Evolutionary conservation across 2,888 invertebrate genomes (phyloP), one percentile per base, ranked within the genome.

Genomic region (Elysia crispata): DNA sequence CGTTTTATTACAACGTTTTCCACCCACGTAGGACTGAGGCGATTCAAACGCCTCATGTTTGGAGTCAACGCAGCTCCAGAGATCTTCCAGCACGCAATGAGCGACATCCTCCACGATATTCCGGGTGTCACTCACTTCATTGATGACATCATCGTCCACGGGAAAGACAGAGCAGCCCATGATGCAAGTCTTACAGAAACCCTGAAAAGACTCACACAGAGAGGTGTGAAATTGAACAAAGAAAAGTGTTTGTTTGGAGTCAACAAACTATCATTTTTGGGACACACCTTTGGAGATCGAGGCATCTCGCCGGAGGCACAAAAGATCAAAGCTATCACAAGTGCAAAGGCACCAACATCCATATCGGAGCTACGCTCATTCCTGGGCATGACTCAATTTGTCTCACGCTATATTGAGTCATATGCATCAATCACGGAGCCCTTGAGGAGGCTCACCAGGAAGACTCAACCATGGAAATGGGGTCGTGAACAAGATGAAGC

Each of bases 71-170:
- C 91, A 74, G 93, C 93, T 5, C 90, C 91, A 0, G 93, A 93
- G 86, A 85, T 91, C 0, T 93, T 92, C 82, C 91, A 92, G 85
- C 91, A 92, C 85, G 87, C 86, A 1, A 78, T 93, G 33, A 89
- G 90, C 80, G 83, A 84, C 81, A 87, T 92, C 13, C 73, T 93
- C 1, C 50, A 81, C 60, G 85, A 84, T 6, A 90, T 90, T 28
- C 85, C 89, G 60, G 91, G 91, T 0, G 87, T 86, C 3, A 81
- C 91, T 33, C 91, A 90, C 75, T 88, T 89, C 70, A 90, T 89
- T 31, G 92, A 92, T 84, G 91, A 92, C 84, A 91, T 93, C 69
- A 76, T 91, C 3, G 82, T 92, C 18, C 88, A 81, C 86, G 91
- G 87, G 1, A 85, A 80, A 77, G 81, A 77, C 18, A 80, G 83